A percentile compares a stretch with the other conserved stretches of the same genome.
Evolutionary conservation across 1,140 invertebrate species (phyloP).

Genomic region (Metopolophium dirhodum): DNA sequence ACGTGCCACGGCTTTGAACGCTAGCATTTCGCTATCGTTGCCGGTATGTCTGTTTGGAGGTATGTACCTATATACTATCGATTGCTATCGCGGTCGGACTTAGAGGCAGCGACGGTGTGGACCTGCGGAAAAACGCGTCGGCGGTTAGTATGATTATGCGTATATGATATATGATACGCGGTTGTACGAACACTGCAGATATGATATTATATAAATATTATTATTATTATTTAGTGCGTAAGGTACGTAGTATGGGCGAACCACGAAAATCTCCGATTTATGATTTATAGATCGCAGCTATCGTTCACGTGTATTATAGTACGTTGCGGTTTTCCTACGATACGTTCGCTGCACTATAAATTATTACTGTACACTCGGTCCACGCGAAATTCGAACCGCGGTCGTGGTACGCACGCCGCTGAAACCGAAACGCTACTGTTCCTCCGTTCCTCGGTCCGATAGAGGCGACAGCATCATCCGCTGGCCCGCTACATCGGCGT

Average conservation of each 20-base stretch:
- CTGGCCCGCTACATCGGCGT: neutral
- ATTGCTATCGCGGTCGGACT: neutral
- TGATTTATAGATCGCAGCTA: neutral
- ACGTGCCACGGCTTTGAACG: neutral
- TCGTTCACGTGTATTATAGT: neutral
- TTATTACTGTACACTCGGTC: neutral
- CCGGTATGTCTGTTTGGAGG: neutral
- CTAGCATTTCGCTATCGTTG: neutral
- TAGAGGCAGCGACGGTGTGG: neutral
- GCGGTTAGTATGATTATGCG: neutral
- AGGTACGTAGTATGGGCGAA: neutral
- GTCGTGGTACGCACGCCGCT: neutral
- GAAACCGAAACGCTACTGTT: conserved; percentile 8
- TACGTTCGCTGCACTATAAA: neutral
- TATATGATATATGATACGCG: neutral
- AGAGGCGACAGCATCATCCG: neutral
- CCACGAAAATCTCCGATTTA: neutral
- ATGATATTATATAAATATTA: neutral
- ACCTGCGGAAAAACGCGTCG: neutral
- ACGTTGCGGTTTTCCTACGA: no score
- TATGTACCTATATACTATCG: no score
- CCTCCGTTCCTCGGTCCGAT: neutral
- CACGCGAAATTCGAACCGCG: neutral
- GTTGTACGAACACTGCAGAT: neutral
- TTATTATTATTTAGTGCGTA: no score